Conservation (phyloP, 2,888 invertebrate genomes). For the Galerucella nymphaeae region DNA sequence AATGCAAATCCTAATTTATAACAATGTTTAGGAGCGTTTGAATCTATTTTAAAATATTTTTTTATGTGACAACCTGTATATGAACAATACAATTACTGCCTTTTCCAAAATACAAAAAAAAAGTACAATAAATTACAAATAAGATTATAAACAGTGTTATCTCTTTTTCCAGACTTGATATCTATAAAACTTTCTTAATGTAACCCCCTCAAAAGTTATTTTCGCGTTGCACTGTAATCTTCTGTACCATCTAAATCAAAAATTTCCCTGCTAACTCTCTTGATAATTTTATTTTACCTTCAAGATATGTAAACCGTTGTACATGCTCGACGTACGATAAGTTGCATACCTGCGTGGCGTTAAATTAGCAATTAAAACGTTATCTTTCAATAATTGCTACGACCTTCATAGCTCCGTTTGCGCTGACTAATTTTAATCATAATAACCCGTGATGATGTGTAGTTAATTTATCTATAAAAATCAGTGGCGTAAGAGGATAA, state of each 20-base stretch:
- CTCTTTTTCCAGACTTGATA: too few relatives aligned
- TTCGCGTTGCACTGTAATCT: not conserved
- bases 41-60: too few relatives aligned
- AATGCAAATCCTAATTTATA: too few relatives aligned
- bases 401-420: conserved; percentile 34
- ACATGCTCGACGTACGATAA: conserved; percentile 14
- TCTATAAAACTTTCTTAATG: too few relatives aligned
- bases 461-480: conserved; percentile 30
- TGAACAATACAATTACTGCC: too few relatives aligned
- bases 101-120: too few relatives aligned
- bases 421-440: conserved; percentile 34
- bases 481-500: conserved; percentile 4
- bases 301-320: conserved; percentile 20
- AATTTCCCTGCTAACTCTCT: too few relatives aligned
- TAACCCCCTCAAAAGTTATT: too few relatives aligned
- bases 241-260: not conserved
- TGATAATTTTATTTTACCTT: conserved; percentile 10
- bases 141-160: too few relatives aligned
- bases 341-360: conserved; percentile 38
- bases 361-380: conserved; percentile 32
- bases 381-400: conserved; percentile 21
- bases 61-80: too few relatives aligned
- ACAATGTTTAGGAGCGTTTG: too few relatives aligned
- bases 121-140: too few relatives aligned
- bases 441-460: conserved; percentile 25